Evolutionary conservation across 2,888 invertebrate genomes (phyloP), one percentile per base, ranked within the genome.

Genomic region (Tortricodes alternella): DNA sequence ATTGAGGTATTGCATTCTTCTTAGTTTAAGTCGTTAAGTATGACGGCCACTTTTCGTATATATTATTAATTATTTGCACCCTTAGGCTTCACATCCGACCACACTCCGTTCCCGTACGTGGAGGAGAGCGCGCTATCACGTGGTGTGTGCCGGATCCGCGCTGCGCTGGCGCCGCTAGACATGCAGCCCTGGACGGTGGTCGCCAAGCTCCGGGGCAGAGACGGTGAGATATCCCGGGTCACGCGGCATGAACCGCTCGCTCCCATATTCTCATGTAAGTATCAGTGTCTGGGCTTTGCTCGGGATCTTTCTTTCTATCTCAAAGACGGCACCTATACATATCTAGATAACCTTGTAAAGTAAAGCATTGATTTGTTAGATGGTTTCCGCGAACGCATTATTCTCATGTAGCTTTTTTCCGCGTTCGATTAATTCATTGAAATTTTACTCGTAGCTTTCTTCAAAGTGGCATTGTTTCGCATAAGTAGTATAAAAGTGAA

Each of bases 101-200:
- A 67, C 51, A 18, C 71, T 0, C 80, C 82, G 0, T 13, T 24
- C 0, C 62, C 61, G 1, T 86, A 82, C 63, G 9, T 7, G 0
- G 43, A 65, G 44, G 9, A 46, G 5, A 64, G 61, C 1, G 3
- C 48, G 1, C 57, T 78, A 0, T 1, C 37, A 0, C 18, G 0
- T 0, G 81, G 85, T 0, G 9, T 9, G 6, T 87, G 88, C 58
- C 44, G 49, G 18, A 62, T 88, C 2, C 5, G 23, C 1, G 2
- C n/a, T 0, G 13, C 56, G 5, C 76, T 83, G 0, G 62, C 60
- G 0, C 61, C 63, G 1, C 37, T 81, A 15, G 86, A 89, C 43
- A 41, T 63, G 3, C 76, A 75, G 2, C 83, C 85, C 0, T 89
- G 89, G 89, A 80, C 80, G 1, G 70, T 89, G 4, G 78, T 69